Percentiles rank a stretch among this genome's conserved stretches.
phyloP scores from a whole-genome alignment of 1,140 invertebrate species.

The Cepaea nemoralis region DNA sequence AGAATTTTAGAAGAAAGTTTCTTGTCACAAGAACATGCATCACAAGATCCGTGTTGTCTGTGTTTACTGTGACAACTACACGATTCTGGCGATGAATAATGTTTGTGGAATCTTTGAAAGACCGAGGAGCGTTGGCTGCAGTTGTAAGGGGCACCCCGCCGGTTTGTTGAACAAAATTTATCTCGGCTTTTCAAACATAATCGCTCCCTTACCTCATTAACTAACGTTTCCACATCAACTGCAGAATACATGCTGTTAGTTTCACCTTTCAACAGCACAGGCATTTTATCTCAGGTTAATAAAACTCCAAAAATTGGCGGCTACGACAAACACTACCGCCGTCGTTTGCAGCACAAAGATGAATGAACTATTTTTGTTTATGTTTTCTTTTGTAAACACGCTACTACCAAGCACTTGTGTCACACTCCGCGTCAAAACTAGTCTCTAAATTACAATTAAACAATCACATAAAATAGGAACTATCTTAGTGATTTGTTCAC shows the following conservation, averaged over 20 bases:
- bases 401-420: constrained; percentile 3
- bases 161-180: constrained; percentile 29
- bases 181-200: constrained; percentile 47
- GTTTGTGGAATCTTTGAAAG: background rate
- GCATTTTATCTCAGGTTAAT: background rate
- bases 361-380: constrained; percentile 32
- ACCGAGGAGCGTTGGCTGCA: background rate
- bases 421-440: background rate
- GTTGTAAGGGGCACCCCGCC: constrained; percentile 36
- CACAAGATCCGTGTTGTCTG: background rate
- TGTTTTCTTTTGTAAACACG: constrained; percentile 13
- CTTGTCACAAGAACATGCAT: background rate
- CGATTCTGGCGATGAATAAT: constrained; percentile 17
- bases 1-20: constrained; percentile 1
- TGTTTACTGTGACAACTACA: constrained; percentile 27
- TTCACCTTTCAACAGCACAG: constrained; percentile 9
- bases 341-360: background rate
- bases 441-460: background rate
- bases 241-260: background rate
- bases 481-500: too few species aligned
- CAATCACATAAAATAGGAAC: too few species aligned
- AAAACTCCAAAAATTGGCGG: background rate
- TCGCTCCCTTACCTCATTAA: constrained; percentile 44
- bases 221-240: constrained; percentile 42
- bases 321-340: background rate